phyloP scores from a whole-genome alignment of 2,888 invertebrate genomes.

The Globia sparganii region DNA sequence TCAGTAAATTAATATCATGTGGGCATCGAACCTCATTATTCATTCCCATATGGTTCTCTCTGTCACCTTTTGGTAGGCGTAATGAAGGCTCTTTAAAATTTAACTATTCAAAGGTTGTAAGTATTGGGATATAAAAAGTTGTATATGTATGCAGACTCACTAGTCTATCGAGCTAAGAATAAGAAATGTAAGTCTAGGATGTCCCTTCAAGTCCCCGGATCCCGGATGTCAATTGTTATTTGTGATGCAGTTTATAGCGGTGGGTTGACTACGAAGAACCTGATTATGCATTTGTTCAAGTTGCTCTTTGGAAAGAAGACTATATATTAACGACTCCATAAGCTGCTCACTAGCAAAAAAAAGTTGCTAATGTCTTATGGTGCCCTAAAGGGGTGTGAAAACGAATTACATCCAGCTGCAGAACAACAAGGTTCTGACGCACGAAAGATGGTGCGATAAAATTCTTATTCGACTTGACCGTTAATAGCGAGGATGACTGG shows the following conservation, averaged over 20 bases:
- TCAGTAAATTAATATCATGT: slow-evolving; percentile 69
- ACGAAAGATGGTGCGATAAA: slow-evolving; percentile 34
- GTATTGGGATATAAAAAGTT: slow-evolving; percentile 40
- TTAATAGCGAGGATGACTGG: not conserved
- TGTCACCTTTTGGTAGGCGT: slow-evolving; percentile 74
- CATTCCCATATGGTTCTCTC: slow-evolving; percentile 66
- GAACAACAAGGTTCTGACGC: slow-evolving; percentile 23
- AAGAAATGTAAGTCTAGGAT: slow-evolving; percentile 36
- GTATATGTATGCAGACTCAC: not conserved
- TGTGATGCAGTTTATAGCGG: slow-evolving; percentile 20
- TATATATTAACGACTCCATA: not conserved
- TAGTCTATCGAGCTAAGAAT: slow-evolving; percentile 1
- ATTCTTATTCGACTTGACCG: slow-evolving; percentile 33
- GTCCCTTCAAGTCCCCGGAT: slow-evolving; percentile 26
- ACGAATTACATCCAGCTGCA: not conserved
- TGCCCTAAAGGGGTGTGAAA: not conserved
- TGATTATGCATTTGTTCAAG: slow-evolving; percentile 9
- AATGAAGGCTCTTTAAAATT: slow-evolving; percentile 71
- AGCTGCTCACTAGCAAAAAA: not conserved
- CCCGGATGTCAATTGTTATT: slow-evolving; percentile 46
- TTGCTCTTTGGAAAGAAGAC: not conserved
- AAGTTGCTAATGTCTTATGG: not conserved
- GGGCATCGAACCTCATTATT: slow-evolving; percentile 70
- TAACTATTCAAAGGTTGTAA: slow-evolving; percentile 53
- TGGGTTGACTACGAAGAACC: slow-evolving; percentile 24